These are phyloP conservation scores for Eulemur albifrons DNA, from an alignment of 2,797 vertebrate genomes.

Conservation along the genomic window DNA sequence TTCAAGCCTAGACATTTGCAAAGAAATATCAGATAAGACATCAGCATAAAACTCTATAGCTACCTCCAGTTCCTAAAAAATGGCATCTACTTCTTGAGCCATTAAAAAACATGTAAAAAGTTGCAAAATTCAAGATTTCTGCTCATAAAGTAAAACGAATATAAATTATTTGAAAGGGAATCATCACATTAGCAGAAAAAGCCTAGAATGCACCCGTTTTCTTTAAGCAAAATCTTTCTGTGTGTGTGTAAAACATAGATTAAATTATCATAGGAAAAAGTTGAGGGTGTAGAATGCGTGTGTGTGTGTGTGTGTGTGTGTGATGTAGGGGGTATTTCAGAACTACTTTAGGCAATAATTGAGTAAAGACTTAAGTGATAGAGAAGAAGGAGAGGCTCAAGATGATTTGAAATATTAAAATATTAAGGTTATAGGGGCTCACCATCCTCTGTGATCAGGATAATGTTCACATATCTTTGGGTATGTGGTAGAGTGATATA, in stretches of 20 bases:
- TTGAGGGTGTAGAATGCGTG: not conserved
- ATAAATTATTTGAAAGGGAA: not conserved
- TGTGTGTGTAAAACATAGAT: not conserved
- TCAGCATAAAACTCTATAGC: not conserved
- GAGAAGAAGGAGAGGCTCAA: not conserved
- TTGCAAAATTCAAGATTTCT: not conserved
- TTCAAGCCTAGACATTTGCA: not conserved
- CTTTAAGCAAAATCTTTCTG: not conserved
- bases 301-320: rapidly evolving
- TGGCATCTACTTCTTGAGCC: not conserved
- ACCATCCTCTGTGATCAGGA: not conserved
- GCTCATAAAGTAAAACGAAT: not conserved
- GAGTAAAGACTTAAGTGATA: not conserved
- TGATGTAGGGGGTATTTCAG: not conserved
- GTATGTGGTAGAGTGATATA: not conserved
- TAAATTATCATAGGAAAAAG: not conserved
- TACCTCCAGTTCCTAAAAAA: not conserved
- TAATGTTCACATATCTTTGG: not conserved
- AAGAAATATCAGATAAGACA: not conserved
- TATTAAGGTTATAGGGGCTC: not conserved
- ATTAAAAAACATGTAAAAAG: not conserved
- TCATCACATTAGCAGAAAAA: not conserved
- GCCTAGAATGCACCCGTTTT: not conserved
- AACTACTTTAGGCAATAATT: not conserved
- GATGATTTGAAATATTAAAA: not conserved